Conservation (phyloP, 2,797 vertebrate genomes). For the Cottoperca gobio region DNA sequence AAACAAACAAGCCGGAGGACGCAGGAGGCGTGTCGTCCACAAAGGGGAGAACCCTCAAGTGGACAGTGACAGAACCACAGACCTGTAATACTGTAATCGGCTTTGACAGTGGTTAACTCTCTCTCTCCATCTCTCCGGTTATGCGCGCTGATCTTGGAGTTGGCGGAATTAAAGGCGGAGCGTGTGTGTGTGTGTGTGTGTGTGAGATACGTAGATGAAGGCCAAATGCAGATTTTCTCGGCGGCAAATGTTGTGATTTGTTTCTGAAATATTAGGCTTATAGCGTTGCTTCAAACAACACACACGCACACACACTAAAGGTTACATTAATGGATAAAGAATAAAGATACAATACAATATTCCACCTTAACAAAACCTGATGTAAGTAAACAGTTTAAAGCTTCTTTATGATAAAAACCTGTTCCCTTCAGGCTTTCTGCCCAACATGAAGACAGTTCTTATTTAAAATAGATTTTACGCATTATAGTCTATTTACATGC, state of each 20-base stretch:
- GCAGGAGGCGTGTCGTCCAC: constrained; percentile 14
- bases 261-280: constrained; percentile 20
- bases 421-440: background rate
- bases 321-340: constrained; percentile 2
- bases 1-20: constrained; percentile 15
- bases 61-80: constrained; percentile 80
- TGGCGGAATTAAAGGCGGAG: constrained; percentile 78
- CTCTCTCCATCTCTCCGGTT: constrained; percentile 68
- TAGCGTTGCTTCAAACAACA: background rate
- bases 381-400: background rate
- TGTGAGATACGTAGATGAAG: background rate
- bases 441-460: background rate
- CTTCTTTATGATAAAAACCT: background rate
- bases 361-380: background rate
- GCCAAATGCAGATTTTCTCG: constrained; percentile 8
- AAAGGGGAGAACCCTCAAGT: constrained; percentile 54
- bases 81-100: constrained; percentile 88
- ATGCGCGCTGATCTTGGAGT: constrained; percentile 70
- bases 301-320: background rate
- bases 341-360: background rate
- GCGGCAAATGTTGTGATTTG: constrained; percentile 25
- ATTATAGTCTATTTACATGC: background rate
- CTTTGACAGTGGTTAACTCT: constrained; percentile 84
- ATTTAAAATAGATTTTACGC: background rate
- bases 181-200: constrained; percentile 5